Percentiles rank a stretch among this genome's conserved stretches.
Conservation (phyloP, 2,888 invertebrate species). For the Micropterix aruncella region DNA sequence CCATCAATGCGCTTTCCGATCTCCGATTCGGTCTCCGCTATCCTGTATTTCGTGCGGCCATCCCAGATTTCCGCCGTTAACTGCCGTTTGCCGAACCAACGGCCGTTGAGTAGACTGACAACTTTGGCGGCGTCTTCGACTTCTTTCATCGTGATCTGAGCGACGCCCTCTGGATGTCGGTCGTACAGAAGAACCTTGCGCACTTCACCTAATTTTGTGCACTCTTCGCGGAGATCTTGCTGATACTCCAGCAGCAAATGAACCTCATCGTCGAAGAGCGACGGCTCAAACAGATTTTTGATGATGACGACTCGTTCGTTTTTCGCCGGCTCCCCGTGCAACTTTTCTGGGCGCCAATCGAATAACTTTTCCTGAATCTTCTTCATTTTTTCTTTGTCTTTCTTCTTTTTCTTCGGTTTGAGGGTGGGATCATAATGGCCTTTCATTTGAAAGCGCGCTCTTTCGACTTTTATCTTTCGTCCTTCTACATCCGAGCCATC, state of each 20-base stretch:
- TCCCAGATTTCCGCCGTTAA: slow-evolving; percentile 88
- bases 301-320: slow-evolving; percentile 86
- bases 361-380: slow-evolving; percentile 90
- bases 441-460: slow-evolving; percentile 89
- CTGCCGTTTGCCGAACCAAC: slow-evolving; percentile 80
- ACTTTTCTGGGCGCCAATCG: slow-evolving; percentile 93
- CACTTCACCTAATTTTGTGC: slow-evolving; percentile 81
- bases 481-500: slow-evolving; percentile 77
- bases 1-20: slow-evolving; percentile 64
- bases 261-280: slow-evolving; percentile 82
- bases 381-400: slow-evolving; percentile 80
- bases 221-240: slow-evolving; percentile 80
- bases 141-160: slow-evolving; percentile 79
- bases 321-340: slow-evolving; percentile 71
- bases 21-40: slow-evolving; percentile 84
- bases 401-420: slow-evolving; percentile 82
- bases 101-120: slow-evolving; percentile 71
- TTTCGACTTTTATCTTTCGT: slow-evolving; percentile 73
- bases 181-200: slow-evolving; percentile 86
- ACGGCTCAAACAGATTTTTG: slow-evolving; percentile 83
- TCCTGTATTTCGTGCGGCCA: slow-evolving; percentile 85
- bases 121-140: slow-evolving; percentile 88
- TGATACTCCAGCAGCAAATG: slow-evolving; percentile 81
- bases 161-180: slow-evolving; percentile 88
- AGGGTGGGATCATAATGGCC: slow-evolving; percentile 85